Evolutionary conservation across 35 echinoderm and acorn worm genomes (phyloP), one percentile per base, ranked within the genome.

Genomic region (Ophiothrix spiculata): DNA sequence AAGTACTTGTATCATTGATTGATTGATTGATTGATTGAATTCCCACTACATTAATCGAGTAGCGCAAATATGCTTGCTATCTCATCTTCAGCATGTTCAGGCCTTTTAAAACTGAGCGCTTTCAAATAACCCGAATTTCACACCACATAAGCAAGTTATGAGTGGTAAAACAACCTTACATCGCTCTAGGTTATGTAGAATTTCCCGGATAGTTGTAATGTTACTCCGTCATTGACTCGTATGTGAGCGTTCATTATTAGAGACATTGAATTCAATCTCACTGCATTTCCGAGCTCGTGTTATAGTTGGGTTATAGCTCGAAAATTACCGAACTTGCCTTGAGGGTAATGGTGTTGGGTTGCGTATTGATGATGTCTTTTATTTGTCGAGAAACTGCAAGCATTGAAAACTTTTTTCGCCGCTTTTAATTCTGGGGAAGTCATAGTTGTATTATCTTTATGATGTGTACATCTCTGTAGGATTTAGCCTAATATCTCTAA

Each of bases 81-180:
- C n/a, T n/a, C n/a, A n/a, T n/a, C n/a, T n/a, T n/a, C n/a, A n/a
- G 60, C 60, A 69, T 28, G 16, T 69, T 15, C 60, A 69, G 60
- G 60, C 16, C 6, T 69, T 69, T 69, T 69, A 69, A 69, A 69
- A 69, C 60, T 69, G 60, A 69, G 60, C 60, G 60, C 60, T 12
- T 69, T 69, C 60, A 69, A 69, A 25, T 69, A 69, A 69, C 60
- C 60, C 60, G 60, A 69, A 69, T 69, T n/a, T 28, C 17, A 28
- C 4, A 28, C 4, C 60, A 69, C 17, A 28, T 25, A 15, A 69
- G 29, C 60, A 69, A 69, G 60, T 69, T 69, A 10, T 69, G 29
- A 69, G 60, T 69, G 60, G 60, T 69, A 69, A 69, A 69, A 69
- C 60, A 15, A 69, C 60, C 60, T 69, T 69, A 69, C 60, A 69